phyloP scores from a whole-genome alignment of 2,113 vertebrate species.

The Aptenodytes forsteri region DNA sequence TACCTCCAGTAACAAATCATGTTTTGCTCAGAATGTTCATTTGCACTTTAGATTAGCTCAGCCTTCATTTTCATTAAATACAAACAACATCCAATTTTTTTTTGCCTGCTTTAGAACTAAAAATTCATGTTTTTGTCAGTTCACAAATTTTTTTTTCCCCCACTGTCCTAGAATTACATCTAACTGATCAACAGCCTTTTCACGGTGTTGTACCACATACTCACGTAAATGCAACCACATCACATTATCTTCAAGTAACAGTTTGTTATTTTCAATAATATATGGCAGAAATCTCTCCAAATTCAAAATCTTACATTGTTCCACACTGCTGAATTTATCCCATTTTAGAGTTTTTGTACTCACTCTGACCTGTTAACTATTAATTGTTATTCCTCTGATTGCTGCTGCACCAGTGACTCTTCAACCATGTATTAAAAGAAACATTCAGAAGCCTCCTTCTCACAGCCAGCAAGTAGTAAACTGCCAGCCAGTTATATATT shows the following conservation, averaged over 20 bases:
- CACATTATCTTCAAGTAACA: rapidly evolving
- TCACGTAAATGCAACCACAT: background rate
- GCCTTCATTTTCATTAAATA: background rate
- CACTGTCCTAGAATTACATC: background rate
- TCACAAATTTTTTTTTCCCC: background rate
- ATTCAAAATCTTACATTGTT: background rate
- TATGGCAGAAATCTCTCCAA: background rate
- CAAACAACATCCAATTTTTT: background rate
- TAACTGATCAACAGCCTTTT: background rate
- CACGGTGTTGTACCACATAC: background rate
- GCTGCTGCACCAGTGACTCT: background rate
- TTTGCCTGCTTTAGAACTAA: background rate
- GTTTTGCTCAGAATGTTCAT: background rate
- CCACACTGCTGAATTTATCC: background rate
- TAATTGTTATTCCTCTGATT: background rate
- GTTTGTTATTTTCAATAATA: background rate
- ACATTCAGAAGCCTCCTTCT: background rate
- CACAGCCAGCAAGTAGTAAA: background rate
- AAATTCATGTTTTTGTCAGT: background rate
- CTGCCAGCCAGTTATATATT: background rate
- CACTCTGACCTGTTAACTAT: background rate
- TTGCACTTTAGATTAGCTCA: background rate
- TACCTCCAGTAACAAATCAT: background rate
- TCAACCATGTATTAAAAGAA: background rate
- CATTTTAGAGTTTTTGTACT: background rate